Base-by-base conservation (phyloP, 53 echinoderm and acorn worm species). In the Henricia sp. region DNA sequence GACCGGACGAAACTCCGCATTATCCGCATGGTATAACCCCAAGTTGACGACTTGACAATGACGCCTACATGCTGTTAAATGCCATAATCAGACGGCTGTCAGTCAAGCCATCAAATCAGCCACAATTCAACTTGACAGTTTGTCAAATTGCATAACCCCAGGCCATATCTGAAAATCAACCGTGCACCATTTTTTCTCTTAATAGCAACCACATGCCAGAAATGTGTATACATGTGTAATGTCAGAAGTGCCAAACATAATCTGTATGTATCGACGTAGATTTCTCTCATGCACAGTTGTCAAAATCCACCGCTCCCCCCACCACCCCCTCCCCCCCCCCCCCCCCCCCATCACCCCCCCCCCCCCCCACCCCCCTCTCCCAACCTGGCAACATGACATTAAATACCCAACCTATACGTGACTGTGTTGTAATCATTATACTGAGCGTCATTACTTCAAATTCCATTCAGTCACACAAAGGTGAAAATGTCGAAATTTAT, bases 121-220 rank as follows among this genome's bases (percentile, higher is more conserved):
- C 80, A 33, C 16, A 46, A 80, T 80, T 80, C 25, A 63, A 80
- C 50, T 80, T 80, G 80, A 80, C 80, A 80, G 80, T 44, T 80
- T 80, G 80, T 80, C 80, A 64, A 80, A 80, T 64, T 19, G 33
- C 28, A 80, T 80, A 44, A 8, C 80, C 64, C 50, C 29, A 64
- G 80, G 80, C 16, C 46, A 59, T 30, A 20, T n/a, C n/a, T n/a
- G n/a, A n/a, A n/a, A n/a, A n/a, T n/a, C n/a, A n/a, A n/a, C n/a
- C n/a, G n/a, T n/a, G n/a, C n/a, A n/a, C n/a, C n/a, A n/a, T n/a
- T n/a, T n/a, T n/a, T n/a, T n/a, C n/a, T n/a, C n/a, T n/a, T n/a
- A n/a, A n/a, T n/a, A n/a, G n/a, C n/a, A n/a, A n/a, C n/a, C n/a
- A n/a, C n/a, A n/a, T n/a, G n/a, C n/a, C n/a, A n/a, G n/a, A n/a